These are phyloP conservation scores for Cosmorhoe ocellata DNA, from an alignment of 2,888 invertebrate species.

Conservation along the genomic window DNA sequence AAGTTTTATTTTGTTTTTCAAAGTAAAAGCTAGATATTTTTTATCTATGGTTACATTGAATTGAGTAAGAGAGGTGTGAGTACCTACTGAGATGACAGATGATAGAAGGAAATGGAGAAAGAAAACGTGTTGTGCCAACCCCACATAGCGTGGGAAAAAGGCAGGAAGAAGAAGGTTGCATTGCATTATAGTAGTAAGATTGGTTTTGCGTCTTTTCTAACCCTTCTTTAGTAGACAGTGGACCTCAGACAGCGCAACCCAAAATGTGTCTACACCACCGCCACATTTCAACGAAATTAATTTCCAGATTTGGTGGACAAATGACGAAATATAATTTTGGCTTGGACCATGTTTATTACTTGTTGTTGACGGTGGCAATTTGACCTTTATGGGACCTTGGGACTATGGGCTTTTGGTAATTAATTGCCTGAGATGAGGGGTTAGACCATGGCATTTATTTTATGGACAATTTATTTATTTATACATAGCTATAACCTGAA, in stretches of 20 bases:
- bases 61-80: no score
- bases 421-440: slow-evolving; percentile 31
- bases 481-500: background rate
- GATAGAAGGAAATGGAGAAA: no score
- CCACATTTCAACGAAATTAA: slow-evolving; percentile 32
- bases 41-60: no score
- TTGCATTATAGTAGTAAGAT: no score
- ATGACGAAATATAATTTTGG: slow-evolving; percentile 43
- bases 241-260: background rate
- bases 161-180: no score
- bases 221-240: background rate
- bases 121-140: no score
- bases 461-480: slow-evolving; percentile 4
- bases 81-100: no score
- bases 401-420: slow-evolving; percentile 32
- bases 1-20: no score
- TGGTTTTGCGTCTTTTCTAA: background rate
- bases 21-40: no score
- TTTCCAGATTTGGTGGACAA: slow-evolving; percentile 43
- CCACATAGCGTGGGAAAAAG: no score
- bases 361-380: slow-evolving; percentile 48
- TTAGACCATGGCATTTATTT: slow-evolving; percentile 6
- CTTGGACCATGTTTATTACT: slow-evolving; percentile 47
- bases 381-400: slow-evolving; percentile 35
- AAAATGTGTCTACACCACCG: slow-evolving; percentile 15